phyloP scores from a whole-genome alignment of 2,113 vertebrate genomes.

The Epinephelus fuscoguttatus region DNA sequence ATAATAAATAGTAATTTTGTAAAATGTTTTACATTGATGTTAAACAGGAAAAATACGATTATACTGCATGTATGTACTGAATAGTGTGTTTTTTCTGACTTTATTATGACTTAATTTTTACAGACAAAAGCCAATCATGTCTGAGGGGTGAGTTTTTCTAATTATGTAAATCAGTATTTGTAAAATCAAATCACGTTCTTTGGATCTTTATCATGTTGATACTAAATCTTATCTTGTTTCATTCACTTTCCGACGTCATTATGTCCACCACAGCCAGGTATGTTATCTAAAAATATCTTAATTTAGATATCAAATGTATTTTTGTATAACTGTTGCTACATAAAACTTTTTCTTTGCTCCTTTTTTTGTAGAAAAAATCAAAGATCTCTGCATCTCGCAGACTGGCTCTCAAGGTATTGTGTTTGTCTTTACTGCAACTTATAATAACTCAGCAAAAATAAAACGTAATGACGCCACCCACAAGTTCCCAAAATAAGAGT shows the following conservation, averaged over 20 bases:
- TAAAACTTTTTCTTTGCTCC: neutral
- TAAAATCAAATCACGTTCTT: neutral
- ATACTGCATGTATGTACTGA: neutral
- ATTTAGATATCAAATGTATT: neutral
- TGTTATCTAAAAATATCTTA: constrained; percentile 9
- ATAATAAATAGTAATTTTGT: neutral
- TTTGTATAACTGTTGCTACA: neutral
- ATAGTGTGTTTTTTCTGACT: constrained; percentile 6
- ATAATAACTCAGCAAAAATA: neutral
- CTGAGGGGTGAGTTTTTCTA: constrained; percentile 73
- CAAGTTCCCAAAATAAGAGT: neutral
- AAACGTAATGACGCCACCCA: neutral
- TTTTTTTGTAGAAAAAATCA: constrained; percentile 66
- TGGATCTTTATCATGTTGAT: neutral
- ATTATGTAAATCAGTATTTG: constrained; percentile 16
- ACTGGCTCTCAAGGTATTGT: constrained; percentile 77
- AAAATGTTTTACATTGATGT: neutral
- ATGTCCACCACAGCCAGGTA: constrained; percentile 63
- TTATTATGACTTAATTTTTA: constrained; percentile 5
- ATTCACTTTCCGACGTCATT: constrained; percentile 4
- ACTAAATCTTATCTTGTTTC: neutral
- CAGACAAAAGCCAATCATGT: constrained; percentile 70
- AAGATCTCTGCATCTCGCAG: constrained; percentile 79
- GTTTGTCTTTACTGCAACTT: neutral
- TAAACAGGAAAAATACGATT: neutral